These are phyloP conservation scores for Acleris literana DNA, from an alignment of 2,888 invertebrate genomes.

Conservation along the genomic window DNA sequence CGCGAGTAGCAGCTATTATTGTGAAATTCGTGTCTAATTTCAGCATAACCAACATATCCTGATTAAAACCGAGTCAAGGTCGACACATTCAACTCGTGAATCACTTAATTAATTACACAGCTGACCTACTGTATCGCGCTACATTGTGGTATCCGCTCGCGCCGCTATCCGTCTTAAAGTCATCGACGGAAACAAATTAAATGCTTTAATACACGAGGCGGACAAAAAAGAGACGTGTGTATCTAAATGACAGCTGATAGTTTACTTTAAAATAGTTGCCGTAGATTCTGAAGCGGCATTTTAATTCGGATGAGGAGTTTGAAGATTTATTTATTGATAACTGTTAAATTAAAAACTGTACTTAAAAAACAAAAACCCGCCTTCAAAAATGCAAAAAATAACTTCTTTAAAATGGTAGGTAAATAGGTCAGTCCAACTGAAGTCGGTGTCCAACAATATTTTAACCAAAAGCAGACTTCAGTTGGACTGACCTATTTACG, in stretches of 20 bases:
- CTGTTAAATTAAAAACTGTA: no score
- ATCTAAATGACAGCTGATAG: conserved; percentile 40
- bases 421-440: no score
- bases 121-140: conserved; percentile 17
- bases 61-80: conserved; percentile 26
- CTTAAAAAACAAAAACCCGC: no score
- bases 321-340: background rate
- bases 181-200: conserved; percentile 78
- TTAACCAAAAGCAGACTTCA: no score
- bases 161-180: conserved; percentile 58
- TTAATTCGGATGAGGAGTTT: background rate
- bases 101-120: conserved; percentile 8
- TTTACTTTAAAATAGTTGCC: conserved; percentile 1
- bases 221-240: conserved; percentile 64
- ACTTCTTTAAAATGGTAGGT: no score
- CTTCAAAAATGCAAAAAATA: no score
- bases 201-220: conserved; percentile 80
- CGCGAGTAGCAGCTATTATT: background rate
- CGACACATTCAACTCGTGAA: conserved; percentile 3
- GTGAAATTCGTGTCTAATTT: background rate
- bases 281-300: background rate
- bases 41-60: background rate
- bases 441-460: no score
- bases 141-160: background rate
- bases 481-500: no score